A percentile compares a stretch with the other conserved stretches of the same genome.
Evolutionary conservation across 2,797 vertebrate species (phyloP).

Genomic region (Anniella stebbinsi): DNA sequence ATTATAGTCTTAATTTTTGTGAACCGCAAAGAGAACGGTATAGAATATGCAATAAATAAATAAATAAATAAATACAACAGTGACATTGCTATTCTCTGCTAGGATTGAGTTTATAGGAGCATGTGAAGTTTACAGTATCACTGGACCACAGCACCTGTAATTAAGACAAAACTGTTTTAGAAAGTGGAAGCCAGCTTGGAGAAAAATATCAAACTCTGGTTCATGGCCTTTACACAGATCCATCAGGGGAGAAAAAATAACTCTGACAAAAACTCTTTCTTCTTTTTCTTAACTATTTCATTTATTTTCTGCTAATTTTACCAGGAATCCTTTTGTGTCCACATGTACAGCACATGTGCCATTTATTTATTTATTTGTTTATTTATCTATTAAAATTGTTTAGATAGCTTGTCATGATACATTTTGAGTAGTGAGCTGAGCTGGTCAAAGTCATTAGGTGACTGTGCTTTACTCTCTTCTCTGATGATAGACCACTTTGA

Average conservation of each 20-base stretch:
- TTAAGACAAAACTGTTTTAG: background rate
- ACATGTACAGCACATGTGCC: background rate
- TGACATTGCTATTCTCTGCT: no score
- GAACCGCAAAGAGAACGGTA: no score
- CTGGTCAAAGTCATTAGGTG: background rate
- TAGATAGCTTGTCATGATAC: constrained; percentile 4
- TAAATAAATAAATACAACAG: no score
- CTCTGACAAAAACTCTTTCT: background rate
- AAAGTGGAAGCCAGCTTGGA: background rate
- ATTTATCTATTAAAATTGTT: constrained; percentile 2
- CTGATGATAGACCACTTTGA: background rate
- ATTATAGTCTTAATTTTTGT: no score
- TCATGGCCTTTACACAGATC: background rate
- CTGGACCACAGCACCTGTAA: background rate
- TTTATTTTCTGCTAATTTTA: background rate
- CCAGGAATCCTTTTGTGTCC: background rate
- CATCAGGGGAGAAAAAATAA: background rate
- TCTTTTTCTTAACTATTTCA: background rate
- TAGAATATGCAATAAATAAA: no score
- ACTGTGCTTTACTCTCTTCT: background rate
- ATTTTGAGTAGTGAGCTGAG: constrained; percentile 22
- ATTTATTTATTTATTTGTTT: background rate
- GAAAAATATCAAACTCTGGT: background rate
- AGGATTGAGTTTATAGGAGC: background rate
- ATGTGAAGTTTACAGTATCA: background rate